These are phyloP conservation scores for Synaphobranchus kaupii DNA, from an alignment of 2,797 vertebrate species.

Conservation along the genomic window DNA sequence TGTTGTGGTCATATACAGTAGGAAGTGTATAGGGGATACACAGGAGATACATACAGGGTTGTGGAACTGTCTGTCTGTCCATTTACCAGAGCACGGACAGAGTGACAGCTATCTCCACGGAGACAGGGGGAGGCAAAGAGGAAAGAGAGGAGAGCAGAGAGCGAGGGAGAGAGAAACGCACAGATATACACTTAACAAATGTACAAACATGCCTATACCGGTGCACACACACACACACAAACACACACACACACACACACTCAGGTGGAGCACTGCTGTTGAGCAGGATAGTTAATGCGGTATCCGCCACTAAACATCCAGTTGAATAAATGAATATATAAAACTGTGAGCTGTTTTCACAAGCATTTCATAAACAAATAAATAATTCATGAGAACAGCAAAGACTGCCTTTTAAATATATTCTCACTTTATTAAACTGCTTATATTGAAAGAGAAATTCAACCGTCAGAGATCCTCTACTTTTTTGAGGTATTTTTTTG, in stretches of 20 bases:
- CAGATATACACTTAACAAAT: not conserved
- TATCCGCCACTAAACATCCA: not conserved
- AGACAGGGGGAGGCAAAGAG: not conserved
- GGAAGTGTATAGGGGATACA: not conserved
- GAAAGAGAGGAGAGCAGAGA: not conserved
- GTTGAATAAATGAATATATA: not conserved
- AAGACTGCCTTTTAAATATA: not conserved
- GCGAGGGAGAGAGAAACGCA: not conserved
- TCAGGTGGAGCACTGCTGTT: not conserved
- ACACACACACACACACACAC: not conserved
- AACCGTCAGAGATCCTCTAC: not conserved
- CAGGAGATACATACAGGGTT: not conserved
- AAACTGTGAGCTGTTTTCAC: not conserved
- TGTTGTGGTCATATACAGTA: not conserved
- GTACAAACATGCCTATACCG: not conserved
- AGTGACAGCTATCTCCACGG: not conserved
- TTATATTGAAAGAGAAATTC: not conserved
- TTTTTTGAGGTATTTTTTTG: not conserved
- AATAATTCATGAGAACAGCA: constrained; percentile 8
- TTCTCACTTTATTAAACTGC: not conserved
- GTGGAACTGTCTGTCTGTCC: not conserved
- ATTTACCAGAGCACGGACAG: not conserved
- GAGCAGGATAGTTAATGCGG: not conserved
- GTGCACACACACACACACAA: not conserved
- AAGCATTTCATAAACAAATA: constrained; percentile 3